A percentile compares a stretch with the other conserved stretches of the same genome.
These are phyloP conservation scores for Rhea americana DNA, from an alignment of 2,113 vertebrate species.

Conservation along the genomic window DNA sequence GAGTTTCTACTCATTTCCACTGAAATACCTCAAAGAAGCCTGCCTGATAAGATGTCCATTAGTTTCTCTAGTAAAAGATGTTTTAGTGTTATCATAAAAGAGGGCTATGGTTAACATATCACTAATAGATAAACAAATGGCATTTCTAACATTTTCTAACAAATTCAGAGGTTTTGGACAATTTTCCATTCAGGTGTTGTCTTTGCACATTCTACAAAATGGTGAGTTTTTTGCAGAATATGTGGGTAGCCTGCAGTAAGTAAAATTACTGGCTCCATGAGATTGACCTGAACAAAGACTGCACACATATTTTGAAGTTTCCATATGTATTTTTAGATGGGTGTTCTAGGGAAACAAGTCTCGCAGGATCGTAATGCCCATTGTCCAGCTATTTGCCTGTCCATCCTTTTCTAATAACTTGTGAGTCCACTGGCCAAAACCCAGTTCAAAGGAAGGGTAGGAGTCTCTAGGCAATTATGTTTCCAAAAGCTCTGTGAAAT, in stretches of 20 bases:
- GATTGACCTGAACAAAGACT: background rate
- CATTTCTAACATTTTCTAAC: background rate
- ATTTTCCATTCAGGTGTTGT: background rate
- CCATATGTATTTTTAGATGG: background rate
- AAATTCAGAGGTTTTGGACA: background rate
- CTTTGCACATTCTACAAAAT: background rate
- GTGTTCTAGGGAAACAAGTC: background rate
- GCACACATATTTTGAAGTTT: background rate
- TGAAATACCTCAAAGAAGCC: background rate
- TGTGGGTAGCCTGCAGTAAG: background rate
- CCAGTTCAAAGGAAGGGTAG: background rate
- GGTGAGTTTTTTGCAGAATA: background rate
- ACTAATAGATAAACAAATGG: accelerated
- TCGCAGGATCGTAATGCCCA: background rate
- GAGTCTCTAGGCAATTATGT: background rate
- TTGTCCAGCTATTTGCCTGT: accelerated
- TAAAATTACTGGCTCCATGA: background rate
- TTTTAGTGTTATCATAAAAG: background rate
- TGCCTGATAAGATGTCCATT: background rate
- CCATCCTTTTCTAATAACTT: background rate
- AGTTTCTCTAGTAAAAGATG: background rate
- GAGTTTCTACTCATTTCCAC: background rate
- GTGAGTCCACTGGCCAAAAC: background rate
- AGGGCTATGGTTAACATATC: background rate
- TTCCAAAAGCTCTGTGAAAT: background rate